Conservation (phyloP, 2,888 invertebrate species). For the Trileptium ribeirensis region DNA sequence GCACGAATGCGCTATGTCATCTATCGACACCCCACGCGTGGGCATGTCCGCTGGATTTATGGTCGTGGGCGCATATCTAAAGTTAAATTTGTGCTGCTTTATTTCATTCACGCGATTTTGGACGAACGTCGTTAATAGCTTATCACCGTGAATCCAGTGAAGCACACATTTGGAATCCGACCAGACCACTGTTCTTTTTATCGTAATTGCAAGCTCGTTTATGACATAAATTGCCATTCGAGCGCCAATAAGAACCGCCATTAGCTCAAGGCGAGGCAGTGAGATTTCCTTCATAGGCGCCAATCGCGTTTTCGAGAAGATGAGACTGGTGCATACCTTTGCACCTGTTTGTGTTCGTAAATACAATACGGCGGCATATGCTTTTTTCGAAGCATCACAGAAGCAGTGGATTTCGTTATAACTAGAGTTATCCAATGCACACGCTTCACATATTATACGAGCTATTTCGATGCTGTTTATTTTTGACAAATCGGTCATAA, state of each 20-base stretch:
- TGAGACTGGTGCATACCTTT: no score
- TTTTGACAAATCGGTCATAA: neutral
- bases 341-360: slow-evolving; percentile 6
- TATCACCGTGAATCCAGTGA: slow-evolving; percentile 38
- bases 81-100: no score
- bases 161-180: slow-evolving; percentile 35
- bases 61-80: no score
- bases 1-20: no score
- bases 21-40: no score
- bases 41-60: no score
- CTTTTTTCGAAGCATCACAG: slow-evolving; percentile 37
- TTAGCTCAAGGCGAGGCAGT: slow-evolving; percentile 28
- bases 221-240: slow-evolving; percentile 25
- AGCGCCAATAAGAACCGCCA: slow-evolving; percentile 27
- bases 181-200: slow-evolving; percentile 30
- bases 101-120: no score
- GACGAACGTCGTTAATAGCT: no score
- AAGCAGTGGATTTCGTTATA: no score
- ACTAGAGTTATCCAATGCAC: no score
- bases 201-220: slow-evolving; percentile 31
- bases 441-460: no score
- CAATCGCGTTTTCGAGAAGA: slow-evolving; percentile 33
- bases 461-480: neutral
- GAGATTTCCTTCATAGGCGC: slow-evolving; percentile 37
- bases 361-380: slow-evolving; percentile 37